Percentiles rank a stretch among this genome's conserved stretches.
phyloP scores from a whole-genome alignment of 2,888 invertebrate genomes.

The Parelbella ahira region DNA sequence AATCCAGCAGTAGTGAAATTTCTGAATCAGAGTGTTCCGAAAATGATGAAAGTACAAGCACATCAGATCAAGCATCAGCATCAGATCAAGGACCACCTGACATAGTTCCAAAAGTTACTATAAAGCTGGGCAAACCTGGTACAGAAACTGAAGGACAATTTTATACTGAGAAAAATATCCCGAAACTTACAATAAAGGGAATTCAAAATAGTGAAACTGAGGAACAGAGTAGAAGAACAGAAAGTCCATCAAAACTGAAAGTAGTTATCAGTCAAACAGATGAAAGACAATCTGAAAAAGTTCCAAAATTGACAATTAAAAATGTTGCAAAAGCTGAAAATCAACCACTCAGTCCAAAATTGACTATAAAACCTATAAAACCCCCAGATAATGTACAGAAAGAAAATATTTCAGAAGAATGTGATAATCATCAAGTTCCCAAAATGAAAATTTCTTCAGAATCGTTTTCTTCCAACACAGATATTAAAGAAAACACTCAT shows the following conservation, averaged over 20 bases:
- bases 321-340: constrained; percentile 57
- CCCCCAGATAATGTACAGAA: constrained; percentile 48
- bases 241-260: constrained; percentile 59
- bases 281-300: constrained; percentile 55
- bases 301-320: constrained; percentile 73
- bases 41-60: constrained; percentile 76
- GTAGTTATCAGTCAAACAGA: constrained; percentile 62
- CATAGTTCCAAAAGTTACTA: constrained; percentile 70
- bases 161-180: constrained; percentile 68
- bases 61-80: constrained; percentile 64
- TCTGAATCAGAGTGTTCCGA: constrained; percentile 77
- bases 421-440: constrained; percentile 39
- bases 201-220: constrained; percentile 58
- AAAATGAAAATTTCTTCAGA: constrained; percentile 48
- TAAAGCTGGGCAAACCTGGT: constrained; percentile 69
- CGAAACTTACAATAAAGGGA: constrained; percentile 68
- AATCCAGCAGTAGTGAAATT: constrained; percentile 76
- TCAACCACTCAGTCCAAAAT: constrained; percentile 69
- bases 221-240: constrained; percentile 38
- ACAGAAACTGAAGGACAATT: constrained; percentile 68
- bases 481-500: constrained; percentile 59
- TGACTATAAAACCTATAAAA: constrained; percentile 73
- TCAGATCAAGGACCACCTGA: constrained; percentile 64
- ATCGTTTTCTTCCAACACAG: constrained; percentile 43
- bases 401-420: constrained; percentile 38